A percentile compares a stretch with the other conserved stretches of the same genome.
These are phyloP conservation scores for Semicossyphus pulcher DNA, from an alignment of 2,113 vertebrate genomes.

Conservation along the genomic window DNA sequence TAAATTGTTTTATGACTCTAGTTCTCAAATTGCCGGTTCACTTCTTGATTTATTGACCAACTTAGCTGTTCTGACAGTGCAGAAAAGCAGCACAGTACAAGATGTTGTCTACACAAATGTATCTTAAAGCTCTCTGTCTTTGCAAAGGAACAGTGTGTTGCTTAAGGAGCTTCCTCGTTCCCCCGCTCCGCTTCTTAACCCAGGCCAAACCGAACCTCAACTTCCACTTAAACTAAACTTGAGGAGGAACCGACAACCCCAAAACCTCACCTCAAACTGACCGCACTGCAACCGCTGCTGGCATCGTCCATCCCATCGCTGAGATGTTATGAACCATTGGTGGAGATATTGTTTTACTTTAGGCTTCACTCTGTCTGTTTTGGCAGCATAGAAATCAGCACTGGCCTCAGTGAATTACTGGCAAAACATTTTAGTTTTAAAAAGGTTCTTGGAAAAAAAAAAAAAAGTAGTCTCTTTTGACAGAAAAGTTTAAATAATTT, in stretches of 20 bases:
- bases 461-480: constrained; percentile 49
- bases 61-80: constrained; percentile 17
- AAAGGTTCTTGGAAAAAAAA: constrained; percentile 35
- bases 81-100: constrained; percentile 2
- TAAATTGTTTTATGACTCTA: constrained; percentile 40
- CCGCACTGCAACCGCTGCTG: constrained; percentile 60
- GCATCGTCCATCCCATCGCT: constrained; percentile 23
- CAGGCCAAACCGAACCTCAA: constrained; percentile 72
- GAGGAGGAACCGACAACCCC: constrained; percentile 69
- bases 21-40: constrained; percentile 30
- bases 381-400: constrained; percentile 68
- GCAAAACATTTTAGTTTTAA: constrained; percentile 52
- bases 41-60: constrained; percentile 16
- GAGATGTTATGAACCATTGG: constrained; percentile 67
- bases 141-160: constrained; percentile 18
- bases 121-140: neutral
- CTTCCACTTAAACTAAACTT: constrained; percentile 70
- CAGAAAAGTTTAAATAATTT: constrained; percentile 68
- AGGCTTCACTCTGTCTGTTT: constrained; percentile 69
- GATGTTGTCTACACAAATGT: constrained; percentile 13
- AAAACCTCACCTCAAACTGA: constrained; percentile 72
- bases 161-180: constrained; percentile 29
- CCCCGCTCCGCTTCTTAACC: constrained; percentile 39
- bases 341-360: constrained; percentile 73
- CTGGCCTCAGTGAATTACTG: constrained; percentile 60